These are phyloP conservation scores for Galeopterus variegatus DNA, from an alignment of 2,113 vertebrate species.

Conservation along the genomic window DNA sequence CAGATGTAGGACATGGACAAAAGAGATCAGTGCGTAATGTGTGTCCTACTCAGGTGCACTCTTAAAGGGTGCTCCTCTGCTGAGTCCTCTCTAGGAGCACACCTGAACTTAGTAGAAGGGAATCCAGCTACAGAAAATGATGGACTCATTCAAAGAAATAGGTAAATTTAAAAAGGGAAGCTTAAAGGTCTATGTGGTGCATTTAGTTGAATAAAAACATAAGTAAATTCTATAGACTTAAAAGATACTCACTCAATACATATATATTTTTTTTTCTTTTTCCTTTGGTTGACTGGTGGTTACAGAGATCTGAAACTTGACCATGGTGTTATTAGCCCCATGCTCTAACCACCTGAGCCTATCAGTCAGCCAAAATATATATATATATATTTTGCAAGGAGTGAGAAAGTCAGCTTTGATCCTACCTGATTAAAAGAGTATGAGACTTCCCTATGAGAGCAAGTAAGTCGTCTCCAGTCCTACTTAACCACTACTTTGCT, in stretches of 20 bases:
- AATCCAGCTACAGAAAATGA: neutral
- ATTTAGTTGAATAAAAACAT: slow-evolving; percentile 12
- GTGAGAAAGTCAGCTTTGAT: neutral
- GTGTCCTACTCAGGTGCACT: neutral
- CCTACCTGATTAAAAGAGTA: neutral
- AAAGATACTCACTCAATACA: neutral
- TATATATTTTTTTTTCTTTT: too few species aligned
- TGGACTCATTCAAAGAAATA: neutral
- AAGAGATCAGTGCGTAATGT: neutral
- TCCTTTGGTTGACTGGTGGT: too few species aligned
- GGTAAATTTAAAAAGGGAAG: neutral
- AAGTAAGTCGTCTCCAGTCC: neutral
- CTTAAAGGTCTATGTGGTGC: neutral
- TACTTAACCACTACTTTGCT: neutral
- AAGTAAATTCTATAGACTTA: neutral
- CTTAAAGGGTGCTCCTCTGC: neutral
- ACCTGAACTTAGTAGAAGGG: neutral
- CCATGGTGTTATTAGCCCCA: too few species aligned
- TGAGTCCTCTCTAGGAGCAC: too few species aligned
- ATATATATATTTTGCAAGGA: neutral
- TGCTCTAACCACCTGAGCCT: too few species aligned
- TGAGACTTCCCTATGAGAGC: neutral
- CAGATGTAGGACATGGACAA: neutral
- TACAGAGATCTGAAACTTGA: too few species aligned
- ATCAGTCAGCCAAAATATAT: too few species aligned